Evolutionary conservation across 1,140 invertebrate genomes (phyloP).

Genomic region (Semibalanus balanoides): DNA sequence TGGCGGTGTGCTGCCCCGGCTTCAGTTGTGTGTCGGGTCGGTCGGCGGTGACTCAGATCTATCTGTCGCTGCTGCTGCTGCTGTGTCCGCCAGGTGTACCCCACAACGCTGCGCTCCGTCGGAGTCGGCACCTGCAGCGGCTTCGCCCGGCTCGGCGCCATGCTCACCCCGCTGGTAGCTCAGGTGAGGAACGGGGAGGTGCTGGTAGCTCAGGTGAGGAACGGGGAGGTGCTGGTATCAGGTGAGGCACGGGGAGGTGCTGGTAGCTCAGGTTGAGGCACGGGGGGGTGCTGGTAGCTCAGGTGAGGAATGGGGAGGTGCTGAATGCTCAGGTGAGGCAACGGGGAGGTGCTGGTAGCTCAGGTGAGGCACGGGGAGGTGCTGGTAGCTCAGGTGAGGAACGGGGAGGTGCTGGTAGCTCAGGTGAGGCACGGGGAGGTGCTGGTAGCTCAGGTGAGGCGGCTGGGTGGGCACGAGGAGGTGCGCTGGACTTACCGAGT

Average conservation of each 20-base stretch:
- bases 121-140: slow-evolving; percentile 78
- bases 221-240: neutral
- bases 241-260: neutral
- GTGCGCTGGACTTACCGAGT: no score
- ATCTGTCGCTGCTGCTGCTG: no score
- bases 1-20: neutral
- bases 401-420: no score
- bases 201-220: no score
- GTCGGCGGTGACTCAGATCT: neutral
- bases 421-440: neutral
- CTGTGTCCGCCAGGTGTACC: slow-evolving; percentile 57
- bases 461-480: no score
- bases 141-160: slow-evolving; percentile 79
- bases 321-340: neutral
- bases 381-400: no score
- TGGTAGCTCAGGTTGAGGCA: neutral
- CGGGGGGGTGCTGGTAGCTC: neutral
- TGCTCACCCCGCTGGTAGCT: slow-evolving; percentile 82
- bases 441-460: neutral
- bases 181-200: slow-evolving; percentile 43
- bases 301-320: neutral
- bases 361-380: no score
- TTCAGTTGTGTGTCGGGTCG: neutral
- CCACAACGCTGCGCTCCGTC: slow-evolving; percentile 69
- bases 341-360: no score